Conservation (phyloP, 2,797 vertebrate species). For the Phrynocephalus forsythii region DNA sequence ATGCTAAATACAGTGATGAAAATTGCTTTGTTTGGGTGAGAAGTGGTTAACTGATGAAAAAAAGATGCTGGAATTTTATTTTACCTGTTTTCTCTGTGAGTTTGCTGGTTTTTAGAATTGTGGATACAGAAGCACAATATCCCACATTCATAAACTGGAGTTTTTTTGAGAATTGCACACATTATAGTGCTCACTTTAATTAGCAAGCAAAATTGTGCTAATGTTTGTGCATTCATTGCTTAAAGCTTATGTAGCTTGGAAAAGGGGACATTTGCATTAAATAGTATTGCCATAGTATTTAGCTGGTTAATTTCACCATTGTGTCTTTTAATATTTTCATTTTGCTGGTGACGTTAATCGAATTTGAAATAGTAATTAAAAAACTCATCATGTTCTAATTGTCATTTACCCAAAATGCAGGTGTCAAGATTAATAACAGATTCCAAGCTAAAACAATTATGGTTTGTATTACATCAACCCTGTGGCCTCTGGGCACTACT, state of each 20-base stretch:
- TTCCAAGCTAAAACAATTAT: slow-evolving; percentile 16
- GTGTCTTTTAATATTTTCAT: background rate
- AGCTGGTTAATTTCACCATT: slow-evolving; percentile 19
- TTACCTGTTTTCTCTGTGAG: too few relatives aligned
- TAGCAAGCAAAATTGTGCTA: slow-evolving; percentile 7
- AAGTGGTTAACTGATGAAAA: too few relatives aligned
- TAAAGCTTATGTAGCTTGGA: background rate
- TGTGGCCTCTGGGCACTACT: background rate
- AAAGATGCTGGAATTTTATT: too few relatives aligned
- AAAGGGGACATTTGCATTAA: slow-evolving; percentile 2
- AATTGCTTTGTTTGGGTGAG: too few relatives aligned
- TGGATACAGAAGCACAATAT: too few relatives aligned
- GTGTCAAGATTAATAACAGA: background rate
- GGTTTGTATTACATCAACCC: background rate
- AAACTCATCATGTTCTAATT: slow-evolving; percentile 10
- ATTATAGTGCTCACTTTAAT: slow-evolving; percentile 4
- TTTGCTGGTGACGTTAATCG: slow-evolving; percentile 16
- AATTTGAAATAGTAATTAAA: slow-evolving; percentile 41
- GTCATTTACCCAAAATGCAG: background rate
- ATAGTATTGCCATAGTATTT: slow-evolving; percentile 15
- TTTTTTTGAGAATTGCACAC: background rate
- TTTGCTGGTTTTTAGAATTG: too few relatives aligned
- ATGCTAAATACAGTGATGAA: too few relatives aligned
- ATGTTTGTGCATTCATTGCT: background rate
- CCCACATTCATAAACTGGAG: too few relatives aligned